Base-by-base conservation (phyloP, 1,140 invertebrate species). In the Ips typographus region DNA sequence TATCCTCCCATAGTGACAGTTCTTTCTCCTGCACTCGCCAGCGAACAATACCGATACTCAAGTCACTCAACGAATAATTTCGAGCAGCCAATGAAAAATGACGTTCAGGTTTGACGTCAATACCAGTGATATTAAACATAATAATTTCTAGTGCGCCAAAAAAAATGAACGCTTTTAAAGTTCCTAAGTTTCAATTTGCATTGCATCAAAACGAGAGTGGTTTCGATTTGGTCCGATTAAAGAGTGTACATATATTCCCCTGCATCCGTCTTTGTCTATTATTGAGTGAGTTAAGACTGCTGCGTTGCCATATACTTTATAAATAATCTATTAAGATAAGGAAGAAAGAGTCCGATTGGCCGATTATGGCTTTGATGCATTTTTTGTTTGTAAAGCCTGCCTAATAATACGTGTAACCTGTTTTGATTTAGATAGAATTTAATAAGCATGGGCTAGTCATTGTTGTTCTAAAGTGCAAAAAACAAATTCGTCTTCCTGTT, bases 21-120 rank as follows among this genome's bases (percentile, higher is more conserved):
- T 42, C 79, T 83, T 65, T 74, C 69, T 37, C 56, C 55, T 55
- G 44, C 58, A 65, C 7, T 73, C 72, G 58, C 68, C 73, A 44
- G 72, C 71, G 47, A 65, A 72, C 22, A 22, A 22, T 22, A 22
- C 22, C 22, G 22, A 38, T 53, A 47, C 39, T 44, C 71, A 64
- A 55, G 70, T 62, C 63, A 65, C 71, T 22, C 22, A 22, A 22
- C 40, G 73, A 74, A 53, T 22, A 44, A 37, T 53, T 52, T 61
- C 38, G 47, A 53, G 5, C 51, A 52, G 22, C 49, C 6, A 52
- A 64, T 8, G 6, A 64, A 74, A 66, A 76, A 65, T 73, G 55
- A 57, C 43, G 84, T 86, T 67, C 83, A 86, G 65, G 85, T 86
- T 82, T 86, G 85, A 86, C 85, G 84, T 80, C 84, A 64, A 86